Conservation (phyloP, 2,888 invertebrate species). For the Crossocerus cetratus region DNA sequence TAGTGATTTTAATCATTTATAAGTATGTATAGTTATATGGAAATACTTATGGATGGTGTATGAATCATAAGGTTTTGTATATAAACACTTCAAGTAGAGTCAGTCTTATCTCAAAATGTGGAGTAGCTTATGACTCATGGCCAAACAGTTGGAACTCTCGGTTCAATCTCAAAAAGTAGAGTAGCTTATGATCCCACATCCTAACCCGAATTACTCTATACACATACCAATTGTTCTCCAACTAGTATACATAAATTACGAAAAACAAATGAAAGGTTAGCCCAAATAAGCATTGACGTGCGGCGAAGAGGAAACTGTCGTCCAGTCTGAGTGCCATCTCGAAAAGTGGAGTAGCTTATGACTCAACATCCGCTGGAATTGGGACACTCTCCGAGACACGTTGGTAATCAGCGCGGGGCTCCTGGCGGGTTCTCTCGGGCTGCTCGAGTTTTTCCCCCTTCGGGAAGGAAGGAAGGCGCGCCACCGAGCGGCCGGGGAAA, state of each 20-base stretch:
- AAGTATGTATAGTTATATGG: too few species aligned
- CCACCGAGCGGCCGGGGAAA: constrained; percentile 46
- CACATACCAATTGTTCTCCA: too few species aligned
- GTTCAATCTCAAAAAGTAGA: constrained; percentile 50
- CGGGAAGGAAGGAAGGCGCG: constrained; percentile 8
- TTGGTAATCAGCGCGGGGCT: constrained; percentile 20
- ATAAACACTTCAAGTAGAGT: too few species aligned
- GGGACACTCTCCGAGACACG: constrained; percentile 59
- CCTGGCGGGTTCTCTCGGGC: constrained; percentile 47
- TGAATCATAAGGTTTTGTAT: too few species aligned
- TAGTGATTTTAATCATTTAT: too few species aligned
- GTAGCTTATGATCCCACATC: constrained; percentile 61
- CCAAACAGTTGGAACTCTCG: too few species aligned
- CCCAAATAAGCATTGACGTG: too few species aligned
- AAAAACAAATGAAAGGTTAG: too few species aligned
- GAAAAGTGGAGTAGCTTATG: constrained; percentile 59
- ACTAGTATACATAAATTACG: too few species aligned
- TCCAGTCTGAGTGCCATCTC: constrained; percentile 31
- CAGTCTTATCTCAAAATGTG: constrained; percentile 44
- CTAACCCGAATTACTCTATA: too few species aligned
- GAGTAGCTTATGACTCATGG: constrained; percentile 63
- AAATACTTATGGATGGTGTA: too few species aligned
- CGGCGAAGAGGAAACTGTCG: too few species aligned
- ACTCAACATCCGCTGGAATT: constrained; percentile 64
- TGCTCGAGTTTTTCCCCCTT: constrained; percentile 47